Percentiles rank a stretch among this genome's conserved stretches.
Conservation (phyloP, 2,797 vertebrate species). For the Meda fulgida region DNA sequence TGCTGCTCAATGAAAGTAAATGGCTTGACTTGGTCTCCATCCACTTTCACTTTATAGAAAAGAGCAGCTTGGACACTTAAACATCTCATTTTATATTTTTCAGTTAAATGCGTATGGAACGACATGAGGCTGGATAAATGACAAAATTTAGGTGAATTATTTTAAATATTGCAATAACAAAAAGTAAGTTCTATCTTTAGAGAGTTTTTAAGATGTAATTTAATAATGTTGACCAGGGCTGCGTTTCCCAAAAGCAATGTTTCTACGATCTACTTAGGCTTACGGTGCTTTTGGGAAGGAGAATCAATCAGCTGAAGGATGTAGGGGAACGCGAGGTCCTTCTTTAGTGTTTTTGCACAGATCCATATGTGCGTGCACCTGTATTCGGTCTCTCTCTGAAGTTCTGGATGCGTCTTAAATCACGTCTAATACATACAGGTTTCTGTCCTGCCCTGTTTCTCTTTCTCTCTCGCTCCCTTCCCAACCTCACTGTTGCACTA, state of each 20-base stretch:
- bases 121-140: neutral
- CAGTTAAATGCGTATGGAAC: neutral
- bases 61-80: slow-evolving; percentile 8
- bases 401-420: slow-evolving; percentile 72
- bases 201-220: neutral
- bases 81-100: neutral
- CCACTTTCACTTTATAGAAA: neutral
- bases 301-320: slow-evolving; percentile 27
- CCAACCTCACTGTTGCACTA: slow-evolving; percentile 65
- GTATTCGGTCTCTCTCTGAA: slow-evolving; percentile 24
- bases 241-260: too few relatives aligned
- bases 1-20: neutral
- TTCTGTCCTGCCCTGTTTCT: neutral
- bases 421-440: slow-evolving; percentile 67
- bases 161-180: slow-evolving; percentile 37
- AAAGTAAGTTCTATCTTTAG: slow-evolving; percentile 19
- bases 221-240: neutral
- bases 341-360: slow-evolving; percentile 40
- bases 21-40: neutral
- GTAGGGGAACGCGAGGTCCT: slow-evolving; percentile 3
- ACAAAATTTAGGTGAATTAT: neutral
- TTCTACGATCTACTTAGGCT: too few relatives aligned
- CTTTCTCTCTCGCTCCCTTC: neutral
- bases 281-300: neutral
- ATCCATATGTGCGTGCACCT: slow-evolving; percentile 3